A percentile compares a stretch with the other conserved stretches of the same genome.
Conservation (phyloP, 2,888 invertebrate species). For the Volucella zonaria region DNA sequence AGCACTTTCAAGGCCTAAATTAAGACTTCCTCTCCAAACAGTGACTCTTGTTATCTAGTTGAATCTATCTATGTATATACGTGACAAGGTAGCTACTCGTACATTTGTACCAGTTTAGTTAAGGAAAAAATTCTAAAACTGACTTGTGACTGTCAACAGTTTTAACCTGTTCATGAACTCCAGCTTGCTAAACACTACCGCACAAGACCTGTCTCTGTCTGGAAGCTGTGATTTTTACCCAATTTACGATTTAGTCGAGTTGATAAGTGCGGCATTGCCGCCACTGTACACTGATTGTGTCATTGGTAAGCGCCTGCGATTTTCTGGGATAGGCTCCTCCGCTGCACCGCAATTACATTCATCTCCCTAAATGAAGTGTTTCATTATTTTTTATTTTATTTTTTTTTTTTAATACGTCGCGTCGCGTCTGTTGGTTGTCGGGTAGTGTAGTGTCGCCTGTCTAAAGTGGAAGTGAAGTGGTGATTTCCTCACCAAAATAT, state of each 20-base stretch:
- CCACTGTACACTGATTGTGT: slow-evolving; percentile 70
- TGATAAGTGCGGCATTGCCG: slow-evolving; percentile 62
- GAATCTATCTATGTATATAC: slow-evolving; percentile 18
- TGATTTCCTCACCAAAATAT: slow-evolving; percentile 67
- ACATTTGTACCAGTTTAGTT: slow-evolving; percentile 45
- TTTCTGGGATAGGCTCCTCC: slow-evolving; percentile 72
- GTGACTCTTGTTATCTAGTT: slow-evolving; percentile 53
- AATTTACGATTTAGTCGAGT: slow-evolving; percentile 68
- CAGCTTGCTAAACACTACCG: slow-evolving; percentile 34
- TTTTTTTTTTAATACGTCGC: background rate
- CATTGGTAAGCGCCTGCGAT: slow-evolving; percentile 66
- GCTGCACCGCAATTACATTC: slow-evolving; percentile 62
- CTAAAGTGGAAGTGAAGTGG: slow-evolving; percentile 69
- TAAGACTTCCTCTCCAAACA: background rate
- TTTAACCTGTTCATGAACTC: slow-evolving; percentile 72
- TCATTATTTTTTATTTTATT: slow-evolving; percentile 12
- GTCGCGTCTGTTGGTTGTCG: background rate
- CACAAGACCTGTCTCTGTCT: slow-evolving; percentile 72
- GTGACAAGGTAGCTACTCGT: slow-evolving; percentile 41
- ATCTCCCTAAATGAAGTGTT: slow-evolving; percentile 69
- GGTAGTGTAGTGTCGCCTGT: slow-evolving; percentile 61
- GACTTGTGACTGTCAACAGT: slow-evolving; percentile 63
- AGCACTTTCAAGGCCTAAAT: slow-evolving; percentile 23
- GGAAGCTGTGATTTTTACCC: slow-evolving; percentile 62
- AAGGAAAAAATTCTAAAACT: slow-evolving; percentile 21